A percentile compares a stretch with the other conserved stretches of the same genome.
phyloP scores from a whole-genome alignment of 2,888 invertebrate genomes.

The Philopedon plagiatum region DNA sequence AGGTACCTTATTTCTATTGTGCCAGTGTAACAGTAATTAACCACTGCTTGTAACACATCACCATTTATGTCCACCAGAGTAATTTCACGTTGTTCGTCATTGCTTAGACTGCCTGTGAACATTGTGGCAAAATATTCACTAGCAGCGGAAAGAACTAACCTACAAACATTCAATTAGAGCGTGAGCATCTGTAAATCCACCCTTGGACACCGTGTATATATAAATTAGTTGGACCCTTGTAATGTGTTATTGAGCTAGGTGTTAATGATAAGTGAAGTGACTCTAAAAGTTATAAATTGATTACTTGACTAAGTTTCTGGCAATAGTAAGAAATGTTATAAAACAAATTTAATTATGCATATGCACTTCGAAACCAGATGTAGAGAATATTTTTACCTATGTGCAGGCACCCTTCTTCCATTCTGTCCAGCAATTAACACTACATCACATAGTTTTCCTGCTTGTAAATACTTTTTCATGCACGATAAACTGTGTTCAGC shows the following conservation, averaged over 20 bases:
- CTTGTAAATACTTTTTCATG: conserved; percentile 86
- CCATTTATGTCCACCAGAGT: conserved; percentile 88
- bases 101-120: conserved; percentile 91
- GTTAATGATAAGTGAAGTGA: too few species aligned
- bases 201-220: too few species aligned
- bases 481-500: conserved; percentile 85
- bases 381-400: conserved; percentile 60
- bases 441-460: conserved; percentile 90
- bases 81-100: conserved; percentile 87
- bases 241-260: too few species aligned
- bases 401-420: conserved; percentile 72
- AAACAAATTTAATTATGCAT: too few species aligned
- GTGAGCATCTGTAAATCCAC: too few species aligned
- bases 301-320: too few species aligned
- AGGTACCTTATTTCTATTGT: conserved; percentile 77
- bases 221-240: too few species aligned
- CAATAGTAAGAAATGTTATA: too few species aligned
- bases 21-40: conserved; percentile 94
- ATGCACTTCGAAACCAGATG: not conserved
- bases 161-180: too few species aligned
- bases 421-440: conserved; percentile 83
- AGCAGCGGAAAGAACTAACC: conserved; percentile 90
- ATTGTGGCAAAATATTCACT: conserved; percentile 97
- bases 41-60: conserved; percentile 86
- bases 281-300: conserved; percentile 9